Conservation (phyloP, 2,797 vertebrate genomes). For the Psittacula derbiana region DNA sequence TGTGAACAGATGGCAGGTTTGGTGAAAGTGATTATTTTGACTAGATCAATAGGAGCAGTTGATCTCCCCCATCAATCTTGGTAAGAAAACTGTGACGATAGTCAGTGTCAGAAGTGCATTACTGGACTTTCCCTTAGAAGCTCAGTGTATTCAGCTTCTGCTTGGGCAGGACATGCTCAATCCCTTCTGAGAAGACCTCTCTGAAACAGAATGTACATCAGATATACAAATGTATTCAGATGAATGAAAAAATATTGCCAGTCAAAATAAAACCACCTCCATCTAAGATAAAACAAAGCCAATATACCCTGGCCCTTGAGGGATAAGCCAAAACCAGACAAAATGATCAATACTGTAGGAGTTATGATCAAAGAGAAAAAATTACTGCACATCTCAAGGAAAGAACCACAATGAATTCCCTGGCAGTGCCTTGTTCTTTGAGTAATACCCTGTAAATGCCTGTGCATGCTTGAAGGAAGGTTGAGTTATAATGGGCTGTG, state of each 20-base stretch:
- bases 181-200: background rate
- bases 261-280: background rate
- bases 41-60: background rate
- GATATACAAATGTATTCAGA: background rate
- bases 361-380: slow-evolving; percentile 43
- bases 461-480: background rate
- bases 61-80: slow-evolving; percentile 13
- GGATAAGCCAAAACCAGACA: background rate
- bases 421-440: slow-evolving; percentile 28
- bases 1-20: background rate
- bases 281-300: slow-evolving; percentile 34
- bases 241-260: background rate
- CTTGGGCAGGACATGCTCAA: fast-evolving
- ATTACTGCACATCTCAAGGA: slow-evolving; percentile 33
- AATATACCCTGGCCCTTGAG: background rate
- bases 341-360: slow-evolving; percentile 50
- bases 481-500: background rate
- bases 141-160: background rate
- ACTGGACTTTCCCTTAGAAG: slow-evolving; percentile 31
- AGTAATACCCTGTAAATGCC: slow-evolving; percentile 14
- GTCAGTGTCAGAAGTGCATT: background rate
- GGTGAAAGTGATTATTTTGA: background rate
- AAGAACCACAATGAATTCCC: background rate
- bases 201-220: background rate
- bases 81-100: background rate